phyloP scores from a whole-genome alignment of 30 jellyfish, hydroid and myxozoan genomes.

The Chrysaora quinquecirrha region DNA sequence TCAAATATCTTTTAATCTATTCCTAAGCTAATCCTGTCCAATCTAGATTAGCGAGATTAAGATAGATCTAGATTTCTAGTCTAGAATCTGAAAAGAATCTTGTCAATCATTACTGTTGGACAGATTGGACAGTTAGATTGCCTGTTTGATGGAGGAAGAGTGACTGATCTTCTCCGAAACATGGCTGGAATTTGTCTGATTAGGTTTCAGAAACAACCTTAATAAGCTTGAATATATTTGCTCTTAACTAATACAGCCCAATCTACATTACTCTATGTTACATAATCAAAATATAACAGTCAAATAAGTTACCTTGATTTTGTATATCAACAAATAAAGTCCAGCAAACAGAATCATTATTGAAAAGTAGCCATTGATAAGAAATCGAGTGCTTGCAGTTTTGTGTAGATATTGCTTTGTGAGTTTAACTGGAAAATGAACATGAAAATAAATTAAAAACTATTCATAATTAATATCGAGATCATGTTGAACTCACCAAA shows the following conservation, averaged over 20 bases:
- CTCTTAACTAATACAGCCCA: too few species aligned
- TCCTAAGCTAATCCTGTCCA: neutral
- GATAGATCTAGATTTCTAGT: too few species aligned
- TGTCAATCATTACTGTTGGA: neutral
- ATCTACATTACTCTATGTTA: too few species aligned
- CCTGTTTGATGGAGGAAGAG: neutral
- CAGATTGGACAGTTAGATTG: neutral
- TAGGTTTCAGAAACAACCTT: too few species aligned
- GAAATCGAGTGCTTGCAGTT: constrained; percentile 75
- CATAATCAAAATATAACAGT: too few species aligned
- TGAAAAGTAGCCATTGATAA: constrained; percentile 77
- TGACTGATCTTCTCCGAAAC: too few species aligned
- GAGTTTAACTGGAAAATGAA: constrained; percentile 66
- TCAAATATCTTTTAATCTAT: neutral
- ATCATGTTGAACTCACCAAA: too few species aligned
- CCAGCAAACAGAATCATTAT: constrained; percentile 90
- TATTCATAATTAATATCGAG: neutral
- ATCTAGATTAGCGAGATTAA: too few species aligned
- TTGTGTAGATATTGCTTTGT: constrained; percentile 88
- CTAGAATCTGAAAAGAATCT: neutral
- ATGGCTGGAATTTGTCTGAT: too few species aligned
- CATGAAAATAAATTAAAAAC: neutral
- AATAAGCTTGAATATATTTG: too few species aligned
- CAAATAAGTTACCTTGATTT: constrained; percentile 42
- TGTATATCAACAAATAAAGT: constrained; percentile 64